Percentiles rank a stretch among this genome's conserved stretches.
phyloP scores from a whole-genome alignment of 2,113 vertebrate genomes.

The Rhabdomys dilectus region DNA sequence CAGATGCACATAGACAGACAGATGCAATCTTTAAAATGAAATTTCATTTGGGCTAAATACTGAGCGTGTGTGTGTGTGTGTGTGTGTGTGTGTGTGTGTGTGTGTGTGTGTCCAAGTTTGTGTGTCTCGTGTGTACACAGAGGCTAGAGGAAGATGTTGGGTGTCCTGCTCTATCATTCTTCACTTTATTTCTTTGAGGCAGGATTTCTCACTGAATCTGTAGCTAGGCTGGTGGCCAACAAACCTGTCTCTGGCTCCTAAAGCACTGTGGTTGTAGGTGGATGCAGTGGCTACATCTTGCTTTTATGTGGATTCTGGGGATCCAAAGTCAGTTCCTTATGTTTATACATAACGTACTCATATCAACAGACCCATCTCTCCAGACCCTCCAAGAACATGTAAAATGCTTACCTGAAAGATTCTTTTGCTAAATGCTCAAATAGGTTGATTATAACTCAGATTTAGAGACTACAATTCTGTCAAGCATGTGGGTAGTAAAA shows the following conservation, averaged over 20 bases:
- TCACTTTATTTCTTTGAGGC: not conserved
- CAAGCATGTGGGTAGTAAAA: constrained; percentile 82
- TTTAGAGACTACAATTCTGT: constrained; percentile 82
- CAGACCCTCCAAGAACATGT: constrained; percentile 49
- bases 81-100: not conserved
- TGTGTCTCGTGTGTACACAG: not conserved
- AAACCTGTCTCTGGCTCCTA: not conserved
- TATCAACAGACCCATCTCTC: not conserved
- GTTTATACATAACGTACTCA: not conserved
- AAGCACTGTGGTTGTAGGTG: not conserved
- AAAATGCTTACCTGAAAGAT: constrained; percentile 84
- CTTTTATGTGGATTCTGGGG: not conserved
- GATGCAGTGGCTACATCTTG: not conserved
- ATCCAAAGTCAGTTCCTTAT: not conserved
- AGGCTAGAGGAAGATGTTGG: not conserved
- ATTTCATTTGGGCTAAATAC: constrained; percentile 76
- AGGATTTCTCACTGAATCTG: not conserved
- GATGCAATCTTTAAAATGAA: not conserved
- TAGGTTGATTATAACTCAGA: constrained; percentile 80
- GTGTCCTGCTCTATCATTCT: not conserved
- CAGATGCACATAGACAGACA: not conserved
- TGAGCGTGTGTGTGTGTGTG: constrained; percentile 3
- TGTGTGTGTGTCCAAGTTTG: not conserved
- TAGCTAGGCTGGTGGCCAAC: not conserved
- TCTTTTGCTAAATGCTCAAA: constrained; percentile 84